Evolutionary conservation across 1,140 invertebrate genomes (phyloP), one percentile per base, ranked within the genome.

Genomic region (Achatina immaculata): DNA sequence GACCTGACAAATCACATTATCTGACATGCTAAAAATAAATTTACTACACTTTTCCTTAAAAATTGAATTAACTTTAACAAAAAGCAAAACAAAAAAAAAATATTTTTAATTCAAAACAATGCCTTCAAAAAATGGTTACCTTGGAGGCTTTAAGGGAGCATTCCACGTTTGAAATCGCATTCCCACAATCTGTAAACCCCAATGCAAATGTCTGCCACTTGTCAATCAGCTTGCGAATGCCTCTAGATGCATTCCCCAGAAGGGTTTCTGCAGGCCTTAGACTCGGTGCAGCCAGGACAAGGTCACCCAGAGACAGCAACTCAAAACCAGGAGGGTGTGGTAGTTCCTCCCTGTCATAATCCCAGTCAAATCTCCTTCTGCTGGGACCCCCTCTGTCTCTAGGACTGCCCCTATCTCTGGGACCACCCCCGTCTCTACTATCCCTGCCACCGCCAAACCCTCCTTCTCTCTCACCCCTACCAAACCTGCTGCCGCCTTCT

Each of bases 71-170:
- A 51, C 11, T 14, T 24, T 24, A 14, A 14, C 24, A 24, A 24
- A 14, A 24, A 14, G 48, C 48, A 14, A 24, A 14, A 51, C 24
- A 51, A 51, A 51, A 11, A 51, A 51, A 51, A 51, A 51, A 51
- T 51, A 14, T 51, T 51, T 51, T 51, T 51, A 51, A 51, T 14
- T 51, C 11, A 14, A 51, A 14, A 24, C 11, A 11, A 24, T 11
- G 24, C 11, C 11, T 24, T 24, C 11, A 24, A 51, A 14, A 51
- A 14, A 51, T 14, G 48, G 24, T 42, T 71, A 71, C 68, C 68
- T 71, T 71, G 1, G 68, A 71, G n/a, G 68, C 68, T 71, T 42
- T 71, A n/a, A 71, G 68, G 9, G 68, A 71, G n/a, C 68, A 71
- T 42, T 71, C 68, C 34, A 71, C 1, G 21, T 71, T 71, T 4